Conservation (phyloP, 2,888 invertebrate genomes). For the Osmoderma eremita region DNA sequence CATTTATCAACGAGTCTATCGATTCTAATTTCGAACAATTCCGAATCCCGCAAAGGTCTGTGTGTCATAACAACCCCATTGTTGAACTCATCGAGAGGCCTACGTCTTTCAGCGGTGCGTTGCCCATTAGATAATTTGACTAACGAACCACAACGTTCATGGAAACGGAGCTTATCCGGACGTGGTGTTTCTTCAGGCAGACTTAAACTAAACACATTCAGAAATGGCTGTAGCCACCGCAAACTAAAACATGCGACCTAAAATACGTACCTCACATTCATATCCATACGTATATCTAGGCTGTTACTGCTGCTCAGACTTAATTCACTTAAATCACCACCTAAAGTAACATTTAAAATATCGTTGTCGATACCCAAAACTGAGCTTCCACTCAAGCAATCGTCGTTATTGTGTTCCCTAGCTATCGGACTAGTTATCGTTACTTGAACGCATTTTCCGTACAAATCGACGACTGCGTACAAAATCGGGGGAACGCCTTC, state of each 20-base stretch:
- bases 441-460: slow-evolving; percentile 85
- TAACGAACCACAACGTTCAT: slow-evolving; percentile 86
- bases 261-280: slow-evolving; percentile 58
- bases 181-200: slow-evolving; percentile 59
- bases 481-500: slow-evolving; percentile 78
- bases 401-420: slow-evolving; percentile 64
- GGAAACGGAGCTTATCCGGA: slow-evolving; percentile 80
- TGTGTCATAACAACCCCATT: slow-evolving; percentile 97
- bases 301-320: slow-evolving; percentile 63
- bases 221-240: neutral
- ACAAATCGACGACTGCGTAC: slow-evolving; percentile 83
- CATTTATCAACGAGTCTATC: slow-evolving; percentile 94
- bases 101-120: slow-evolving; percentile 85
- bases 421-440: slow-evolving; percentile 66
- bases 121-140: slow-evolving; percentile 86
- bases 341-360: slow-evolving; percentile 62
- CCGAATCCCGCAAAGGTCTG: slow-evolving; percentile 85
- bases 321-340: slow-evolving; percentile 62
- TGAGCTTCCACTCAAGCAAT: slow-evolving; percentile 63
- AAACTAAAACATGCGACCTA: neutral
- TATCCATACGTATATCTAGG: slow-evolving; percentile 63
- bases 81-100: slow-evolving; percentile 93
- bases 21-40: slow-evolving; percentile 94
- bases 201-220: slow-evolving; percentile 54
- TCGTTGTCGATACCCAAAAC: slow-evolving; percentile 63